A percentile compares a stretch with the other conserved stretches of the same genome.
phyloP scores from a whole-genome alignment of 2,113 vertebrate genomes.

The Upupa epops region DNA sequence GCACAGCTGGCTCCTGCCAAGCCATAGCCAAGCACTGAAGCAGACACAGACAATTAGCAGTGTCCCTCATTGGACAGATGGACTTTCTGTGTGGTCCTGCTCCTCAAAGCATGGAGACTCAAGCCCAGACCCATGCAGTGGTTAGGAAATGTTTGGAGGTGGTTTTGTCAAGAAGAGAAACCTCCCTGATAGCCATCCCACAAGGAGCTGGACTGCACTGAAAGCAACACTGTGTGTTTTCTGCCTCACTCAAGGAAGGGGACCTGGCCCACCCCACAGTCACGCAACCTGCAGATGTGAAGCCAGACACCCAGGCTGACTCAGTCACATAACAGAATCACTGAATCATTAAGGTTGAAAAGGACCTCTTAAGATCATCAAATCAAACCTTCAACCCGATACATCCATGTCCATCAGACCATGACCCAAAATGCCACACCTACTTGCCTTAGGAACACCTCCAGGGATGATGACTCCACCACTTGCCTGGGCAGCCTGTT shows the following conservation, averaged over 20 bases:
- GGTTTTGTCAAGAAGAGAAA: background rate
- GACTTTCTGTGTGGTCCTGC: conserved; percentile 55
- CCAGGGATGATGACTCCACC: too few relatives aligned
- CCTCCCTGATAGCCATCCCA: background rate
- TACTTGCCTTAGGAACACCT: too few relatives aligned
- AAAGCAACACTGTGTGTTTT: background rate
- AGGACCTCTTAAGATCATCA: too few relatives aligned
- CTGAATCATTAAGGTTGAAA: too few relatives aligned
- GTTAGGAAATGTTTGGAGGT: background rate
- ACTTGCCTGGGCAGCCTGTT: too few relatives aligned
- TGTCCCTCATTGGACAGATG: background rate
- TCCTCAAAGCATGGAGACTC: background rate
- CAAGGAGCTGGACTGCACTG: background rate
- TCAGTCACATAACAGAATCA: background rate
- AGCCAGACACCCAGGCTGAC: accelerated
- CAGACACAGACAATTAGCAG: background rate
- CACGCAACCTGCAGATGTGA: background rate
- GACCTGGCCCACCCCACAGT: background rate
- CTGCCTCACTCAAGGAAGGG: background rate
- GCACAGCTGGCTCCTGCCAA: conserved; percentile 38
- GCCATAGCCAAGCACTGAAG: background rate
- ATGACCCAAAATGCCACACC: too few relatives aligned
- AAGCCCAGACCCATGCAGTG: background rate
- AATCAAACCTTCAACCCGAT: too few relatives aligned
- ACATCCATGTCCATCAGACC: too few relatives aligned